A percentile compares a stretch with the other conserved stretches of the same genome.
phyloP scores from a whole-genome alignment of 1,140 invertebrate genomes.

The Eubasilissa regina region DNA sequence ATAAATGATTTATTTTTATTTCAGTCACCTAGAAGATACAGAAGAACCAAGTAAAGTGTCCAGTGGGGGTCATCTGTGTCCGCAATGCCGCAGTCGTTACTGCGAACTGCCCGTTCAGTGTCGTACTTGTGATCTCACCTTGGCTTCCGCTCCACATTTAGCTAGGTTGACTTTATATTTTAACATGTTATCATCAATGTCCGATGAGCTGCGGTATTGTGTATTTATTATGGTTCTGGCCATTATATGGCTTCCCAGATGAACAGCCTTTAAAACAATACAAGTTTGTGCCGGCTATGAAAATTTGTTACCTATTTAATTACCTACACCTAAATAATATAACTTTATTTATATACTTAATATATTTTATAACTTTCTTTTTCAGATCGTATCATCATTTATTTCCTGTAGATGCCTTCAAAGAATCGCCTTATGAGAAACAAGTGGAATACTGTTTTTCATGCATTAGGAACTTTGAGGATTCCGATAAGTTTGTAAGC shows the following conservation, averaged over 20 bases:
- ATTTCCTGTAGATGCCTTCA: conserved; percentile 91
- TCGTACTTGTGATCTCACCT: conserved; percentile 92
- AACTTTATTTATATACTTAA: too few species aligned
- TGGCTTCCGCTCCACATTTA: conserved; percentile 98
- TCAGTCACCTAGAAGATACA: conserved; percentile 85
- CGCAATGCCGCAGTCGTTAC: conserved; percentile 97
- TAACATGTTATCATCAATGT: too few species aligned
- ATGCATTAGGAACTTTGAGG: conserved; percentile 79
- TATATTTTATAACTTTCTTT: neutral
- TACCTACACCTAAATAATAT: too few species aligned
- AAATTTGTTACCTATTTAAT: too few species aligned
- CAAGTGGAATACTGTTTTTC: conserved; percentile 78
- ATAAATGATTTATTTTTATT: neutral
- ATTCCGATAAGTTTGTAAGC: conserved; percentile 82
- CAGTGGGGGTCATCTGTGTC: conserved; percentile 92
- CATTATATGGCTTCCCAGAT: too few species aligned
- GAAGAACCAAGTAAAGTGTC: conserved; percentile 78
- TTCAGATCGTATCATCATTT: conserved; percentile 93
- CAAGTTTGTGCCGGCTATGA: too few species aligned
- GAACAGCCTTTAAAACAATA: too few species aligned
- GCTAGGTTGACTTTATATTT: conserved; percentile 75
- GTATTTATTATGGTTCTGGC: too few species aligned
- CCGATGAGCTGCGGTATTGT: too few species aligned
- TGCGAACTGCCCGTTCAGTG: conserved; percentile 98
- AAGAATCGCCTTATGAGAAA: conserved; percentile 77